A percentile compares a stretch with the other conserved stretches of the same genome.
Evolutionary conservation across 1,140 invertebrate genomes (phyloP).

Genomic region (Nasonia giraulti): DNA sequence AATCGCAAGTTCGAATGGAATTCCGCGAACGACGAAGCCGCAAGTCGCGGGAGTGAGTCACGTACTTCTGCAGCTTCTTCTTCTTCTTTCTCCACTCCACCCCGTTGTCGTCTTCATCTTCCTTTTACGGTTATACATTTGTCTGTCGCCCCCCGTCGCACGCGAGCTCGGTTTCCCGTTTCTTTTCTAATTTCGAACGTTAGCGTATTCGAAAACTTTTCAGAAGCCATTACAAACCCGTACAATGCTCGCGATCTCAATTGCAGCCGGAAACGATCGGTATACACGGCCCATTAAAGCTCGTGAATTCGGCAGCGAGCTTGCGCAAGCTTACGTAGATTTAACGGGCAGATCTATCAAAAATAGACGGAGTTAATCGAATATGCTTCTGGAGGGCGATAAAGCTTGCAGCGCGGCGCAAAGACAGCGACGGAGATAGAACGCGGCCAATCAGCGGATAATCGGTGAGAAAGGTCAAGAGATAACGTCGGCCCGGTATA

Average conservation of each 20-base stretch:
- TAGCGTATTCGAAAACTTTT: neutral
- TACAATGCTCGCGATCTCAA: neutral
- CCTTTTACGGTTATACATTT: neutral
- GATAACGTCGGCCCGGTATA: neutral
- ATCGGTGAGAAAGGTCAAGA: constrained; percentile 17
- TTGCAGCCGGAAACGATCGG: no score
- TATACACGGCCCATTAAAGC: no score
- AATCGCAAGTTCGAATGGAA: neutral
- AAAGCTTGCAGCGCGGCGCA: no score
- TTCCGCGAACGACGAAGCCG: neutral
- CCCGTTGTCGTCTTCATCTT: no score
- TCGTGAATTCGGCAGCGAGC: no score
- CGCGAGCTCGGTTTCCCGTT: neutral
- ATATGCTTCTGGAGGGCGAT: no score
- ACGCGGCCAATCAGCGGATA: neutral
- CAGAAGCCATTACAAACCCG: neutral
- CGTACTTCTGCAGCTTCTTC: neutral
- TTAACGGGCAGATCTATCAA: no score
- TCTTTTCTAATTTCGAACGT: neutral
- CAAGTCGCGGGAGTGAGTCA: neutral
- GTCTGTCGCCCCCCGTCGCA: neutral
- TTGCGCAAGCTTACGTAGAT: no score
- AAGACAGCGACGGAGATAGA: no score
- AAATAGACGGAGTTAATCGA: no score
- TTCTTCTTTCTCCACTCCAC: neutral